Conservation (phyloP, 2,113 vertebrate genomes). For the Apodemus sylvaticus region DNA sequence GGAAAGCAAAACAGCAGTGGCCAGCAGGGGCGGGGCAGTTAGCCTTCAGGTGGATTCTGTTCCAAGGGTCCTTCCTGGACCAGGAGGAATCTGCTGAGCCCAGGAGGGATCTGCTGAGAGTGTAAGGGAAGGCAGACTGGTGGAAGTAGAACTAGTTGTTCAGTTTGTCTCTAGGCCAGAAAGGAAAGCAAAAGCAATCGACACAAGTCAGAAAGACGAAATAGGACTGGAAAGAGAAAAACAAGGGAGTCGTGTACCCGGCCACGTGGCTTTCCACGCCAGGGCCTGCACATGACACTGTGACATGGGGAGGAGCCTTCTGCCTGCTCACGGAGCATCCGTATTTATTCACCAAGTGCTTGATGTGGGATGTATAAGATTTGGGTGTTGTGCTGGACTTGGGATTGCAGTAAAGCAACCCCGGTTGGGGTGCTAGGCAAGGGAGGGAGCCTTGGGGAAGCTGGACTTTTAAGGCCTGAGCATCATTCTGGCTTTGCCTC, state of each 20-base stretch:
- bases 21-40: background rate
- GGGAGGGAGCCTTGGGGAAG: background rate
- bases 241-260: rapidly evolving
- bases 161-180: background rate
- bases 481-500: background rate
- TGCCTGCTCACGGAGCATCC: background rate
- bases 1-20: background rate
- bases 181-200: background rate
- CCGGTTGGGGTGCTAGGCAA: background rate
- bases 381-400: background rate
- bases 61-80: background rate
- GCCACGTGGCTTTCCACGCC: background rate
- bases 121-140: background rate
- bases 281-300: background rate
- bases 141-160: background rate
- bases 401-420: background rate
- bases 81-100: background rate
- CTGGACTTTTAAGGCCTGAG: background rate
- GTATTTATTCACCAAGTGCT: background rate
- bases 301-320: no score
- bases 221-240: background rate
- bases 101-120: no score
- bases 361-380: background rate
- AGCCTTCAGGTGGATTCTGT: background rate
- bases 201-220: background rate